Evolutionary conservation across 1,140 invertebrate genomes (phyloP), one percentile per base, ranked within the genome.

Genomic region (Zaprionus africanus): DNA sequence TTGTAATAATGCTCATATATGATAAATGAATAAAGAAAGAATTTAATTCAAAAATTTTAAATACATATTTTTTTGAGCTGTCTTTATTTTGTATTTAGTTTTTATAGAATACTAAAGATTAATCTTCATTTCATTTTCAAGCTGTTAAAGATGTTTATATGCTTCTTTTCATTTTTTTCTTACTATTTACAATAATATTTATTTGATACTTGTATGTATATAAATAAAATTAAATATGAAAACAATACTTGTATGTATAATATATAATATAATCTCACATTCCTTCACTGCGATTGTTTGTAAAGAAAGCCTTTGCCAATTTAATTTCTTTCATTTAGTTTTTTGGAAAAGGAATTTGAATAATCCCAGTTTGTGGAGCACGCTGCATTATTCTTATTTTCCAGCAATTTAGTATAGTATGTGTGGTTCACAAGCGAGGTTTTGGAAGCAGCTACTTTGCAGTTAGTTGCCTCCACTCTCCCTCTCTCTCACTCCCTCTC

Each of bases 381-480:
- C 15, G 19, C 19, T 22, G 46, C 46, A 49, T 22, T 49, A 22
- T 49, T 11, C 46, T 59, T 59, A 41, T 61, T 46, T 19, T 17
- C 5, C n/a, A 46, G 41, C 22, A 19, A 61, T 59, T 59, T 41
- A 26, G 36, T 15, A 31, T 66, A 26, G 17, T 28, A 13, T 15
- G 19, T 68, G 65, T 67, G 56, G 41, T 60, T 22, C 5, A 34
- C 17, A 36, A 57, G 17, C 5, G 24, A 31, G 49, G 26, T 13
- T 66, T 49, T 38, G 24, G 12, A n/a, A 67, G 28, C 41, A 66
- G 36, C 36, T 22, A 66, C 26, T 43, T 66, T 57, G 17, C 12
- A 28, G 22, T 28, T 17, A 41, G 49, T 56, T 34, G 34, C 4
- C 11, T 19, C 9, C n/a, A 9, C 28, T 38, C 43, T 68, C 1